A percentile compares a stretch with the other conserved stretches of the same genome.
Evolutionary conservation across 2,113 vertebrate species (phyloP).

Genomic region (Zosterops lateralis): DNA sequence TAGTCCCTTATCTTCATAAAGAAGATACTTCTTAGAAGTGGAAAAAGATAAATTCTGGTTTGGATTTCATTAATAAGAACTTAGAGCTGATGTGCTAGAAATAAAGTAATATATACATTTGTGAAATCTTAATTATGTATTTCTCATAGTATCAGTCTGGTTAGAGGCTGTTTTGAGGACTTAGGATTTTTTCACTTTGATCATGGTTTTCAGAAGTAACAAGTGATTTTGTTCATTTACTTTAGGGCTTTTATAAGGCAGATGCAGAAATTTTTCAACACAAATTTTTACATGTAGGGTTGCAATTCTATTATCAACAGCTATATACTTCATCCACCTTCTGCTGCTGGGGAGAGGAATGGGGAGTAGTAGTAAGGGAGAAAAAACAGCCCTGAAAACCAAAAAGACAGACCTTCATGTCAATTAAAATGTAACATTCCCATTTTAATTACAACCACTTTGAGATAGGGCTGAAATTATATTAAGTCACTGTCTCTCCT

Average conservation of each 20-base stretch:
- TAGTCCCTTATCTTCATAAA: neutral
- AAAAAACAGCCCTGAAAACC: neutral
- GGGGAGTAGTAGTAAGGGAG: neutral
- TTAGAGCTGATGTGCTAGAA: neutral
- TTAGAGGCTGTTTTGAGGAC: neutral
- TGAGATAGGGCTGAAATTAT: neutral
- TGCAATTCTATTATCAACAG: neutral
- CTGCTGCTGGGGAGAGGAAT: neutral
- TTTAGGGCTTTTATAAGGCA: neutral
- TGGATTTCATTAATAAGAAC: neutral
- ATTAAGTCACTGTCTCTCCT: neutral
- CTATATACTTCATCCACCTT: neutral
- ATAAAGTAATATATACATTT: neutral
- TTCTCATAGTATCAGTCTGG: neutral
- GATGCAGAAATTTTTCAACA: neutral
- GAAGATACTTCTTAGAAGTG: neutral
- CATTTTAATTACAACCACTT: neutral
- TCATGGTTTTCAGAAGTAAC: neutral
- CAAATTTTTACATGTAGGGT: neutral
- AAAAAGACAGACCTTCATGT: neutral
- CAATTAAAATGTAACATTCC: neutral
- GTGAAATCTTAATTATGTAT: neutral
- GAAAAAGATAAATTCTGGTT: neutral
- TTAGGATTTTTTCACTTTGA: neutral
- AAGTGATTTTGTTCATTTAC: neutral